phyloP scores from a whole-genome alignment of 2,113 vertebrate genomes.

The Chloebia gouldiae region DNA sequence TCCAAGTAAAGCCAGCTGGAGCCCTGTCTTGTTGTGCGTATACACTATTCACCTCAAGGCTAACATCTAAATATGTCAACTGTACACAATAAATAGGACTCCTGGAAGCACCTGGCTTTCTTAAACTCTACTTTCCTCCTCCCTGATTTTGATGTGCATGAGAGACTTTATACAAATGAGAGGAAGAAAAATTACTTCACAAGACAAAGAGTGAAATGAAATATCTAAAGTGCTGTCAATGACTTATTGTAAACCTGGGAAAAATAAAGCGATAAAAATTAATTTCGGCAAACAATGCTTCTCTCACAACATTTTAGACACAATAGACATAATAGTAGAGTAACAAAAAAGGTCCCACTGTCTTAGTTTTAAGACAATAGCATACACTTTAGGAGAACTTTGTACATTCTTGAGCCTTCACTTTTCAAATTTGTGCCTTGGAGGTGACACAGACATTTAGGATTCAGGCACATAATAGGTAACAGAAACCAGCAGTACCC shows the following conservation, averaged over 20 bases:
- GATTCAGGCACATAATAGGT: neutral
- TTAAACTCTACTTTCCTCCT: neutral
- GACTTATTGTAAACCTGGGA: neutral
- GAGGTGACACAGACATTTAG: neutral
- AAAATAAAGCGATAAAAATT: neutral
- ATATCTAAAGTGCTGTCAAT: neutral
- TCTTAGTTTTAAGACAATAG: neutral
- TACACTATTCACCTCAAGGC: neutral
- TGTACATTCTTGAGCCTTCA: neutral
- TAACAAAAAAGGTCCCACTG: neutral
- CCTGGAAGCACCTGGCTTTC: neutral
- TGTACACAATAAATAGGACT: neutral
- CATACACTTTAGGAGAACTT: neutral
- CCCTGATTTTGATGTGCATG: neutral
- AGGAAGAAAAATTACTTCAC: neutral
- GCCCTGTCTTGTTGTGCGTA: neutral
- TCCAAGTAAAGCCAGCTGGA: neutral
- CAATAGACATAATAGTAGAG: neutral
- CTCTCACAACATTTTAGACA: neutral
- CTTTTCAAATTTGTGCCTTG: neutral
- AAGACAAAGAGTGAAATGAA: slow-evolving; percentile 14
- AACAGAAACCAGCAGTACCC: neutral
- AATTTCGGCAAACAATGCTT: neutral
- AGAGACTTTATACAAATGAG: neutral
- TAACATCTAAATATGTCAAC: neutral